Evolutionary conservation across 1,140 invertebrate species (phyloP).

Genomic region (Pseudomyrmex cubaensis): DNA sequence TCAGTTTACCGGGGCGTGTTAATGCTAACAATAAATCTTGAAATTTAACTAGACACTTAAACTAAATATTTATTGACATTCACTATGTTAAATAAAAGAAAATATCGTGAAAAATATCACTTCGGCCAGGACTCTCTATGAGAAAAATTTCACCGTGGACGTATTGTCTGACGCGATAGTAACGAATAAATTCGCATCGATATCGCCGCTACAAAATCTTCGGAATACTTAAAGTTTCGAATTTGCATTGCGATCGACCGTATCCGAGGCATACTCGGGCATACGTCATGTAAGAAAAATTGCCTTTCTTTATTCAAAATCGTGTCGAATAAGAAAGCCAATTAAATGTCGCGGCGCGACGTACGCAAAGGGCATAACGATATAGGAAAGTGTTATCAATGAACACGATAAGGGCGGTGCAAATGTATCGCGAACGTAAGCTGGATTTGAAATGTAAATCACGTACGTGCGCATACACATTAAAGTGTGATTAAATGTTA

Average conservation of each 20-base stretch:
- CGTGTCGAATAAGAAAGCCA: conserved; percentile 12
- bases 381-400: conserved; percentile 59
- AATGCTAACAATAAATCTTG: too few relatives aligned
- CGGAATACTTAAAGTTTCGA: background rate
- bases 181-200: background rate
- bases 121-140: too few relatives aligned
- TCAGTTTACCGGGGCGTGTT: too few relatives aligned
- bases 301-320: conserved; percentile 1
- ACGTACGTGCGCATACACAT: conserved; percentile 18
- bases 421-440: conserved; percentile 50
- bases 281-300: conserved; percentile 6
- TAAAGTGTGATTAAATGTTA: conserved; percentile 60
- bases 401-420: conserved; percentile 68
- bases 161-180: background rate
- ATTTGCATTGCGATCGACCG: background rate
- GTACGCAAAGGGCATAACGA: conserved; percentile 10
- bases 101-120: too few relatives aligned
- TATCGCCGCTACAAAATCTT: background rate
- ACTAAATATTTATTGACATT: too few relatives aligned
- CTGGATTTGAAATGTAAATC: conserved; percentile 70
- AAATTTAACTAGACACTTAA: too few relatives aligned
- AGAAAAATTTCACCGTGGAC: background rate
- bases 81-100: too few relatives aligned
- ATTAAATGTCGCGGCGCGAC: conserved; percentile 35
- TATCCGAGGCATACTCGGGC: background rate